Evolutionary conservation across 1,140 invertebrate genomes (phyloP).

Genomic region (Radopholus similis): DNA sequence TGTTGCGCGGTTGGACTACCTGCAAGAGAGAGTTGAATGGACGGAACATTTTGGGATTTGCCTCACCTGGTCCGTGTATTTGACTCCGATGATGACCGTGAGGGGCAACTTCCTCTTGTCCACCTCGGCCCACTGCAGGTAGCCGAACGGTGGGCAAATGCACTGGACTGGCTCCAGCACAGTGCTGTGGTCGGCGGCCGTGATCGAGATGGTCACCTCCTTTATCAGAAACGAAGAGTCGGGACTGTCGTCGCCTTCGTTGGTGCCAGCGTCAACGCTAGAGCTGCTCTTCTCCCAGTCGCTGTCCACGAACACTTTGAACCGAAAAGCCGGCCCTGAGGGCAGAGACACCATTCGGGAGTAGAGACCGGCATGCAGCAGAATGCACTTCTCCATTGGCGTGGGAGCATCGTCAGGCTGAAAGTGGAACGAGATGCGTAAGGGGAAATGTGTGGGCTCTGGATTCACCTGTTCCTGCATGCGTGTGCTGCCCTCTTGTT

Average conservation of each 20-base stretch:
- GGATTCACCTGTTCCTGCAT: not conserved
- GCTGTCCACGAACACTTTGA: constrained; percentile 45
- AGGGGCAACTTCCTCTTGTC: constrained; percentile 17
- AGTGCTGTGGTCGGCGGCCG: constrained; percentile 21
- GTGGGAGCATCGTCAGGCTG: constrained; percentile 17
- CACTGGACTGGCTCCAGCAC: constrained; percentile 41
- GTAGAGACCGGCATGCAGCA: constrained; percentile 42
- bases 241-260: not conserved
- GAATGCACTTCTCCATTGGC: constrained; percentile 28
- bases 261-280: constrained; percentile 5
- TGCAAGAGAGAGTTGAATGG: not conserved
- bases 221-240: constrained; percentile 44
- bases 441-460: not conserved
- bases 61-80: constrained; percentile 41
- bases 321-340: constrained; percentile 8
- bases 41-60: no score
- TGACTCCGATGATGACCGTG: constrained; percentile 32
- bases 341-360: constrained; percentile 14
- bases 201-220: constrained; percentile 33
- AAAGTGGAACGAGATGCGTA: not conserved
- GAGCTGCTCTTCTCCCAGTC: constrained; percentile 40
- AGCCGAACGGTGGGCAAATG: constrained; percentile 45
- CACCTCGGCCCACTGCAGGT: constrained; percentile 20
- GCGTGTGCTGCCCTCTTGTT: not conserved
- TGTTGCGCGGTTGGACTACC: constrained; percentile 39